phyloP scores from a whole-genome alignment of 2,113 vertebrate species.

The Tetrao urogallus region DNA sequence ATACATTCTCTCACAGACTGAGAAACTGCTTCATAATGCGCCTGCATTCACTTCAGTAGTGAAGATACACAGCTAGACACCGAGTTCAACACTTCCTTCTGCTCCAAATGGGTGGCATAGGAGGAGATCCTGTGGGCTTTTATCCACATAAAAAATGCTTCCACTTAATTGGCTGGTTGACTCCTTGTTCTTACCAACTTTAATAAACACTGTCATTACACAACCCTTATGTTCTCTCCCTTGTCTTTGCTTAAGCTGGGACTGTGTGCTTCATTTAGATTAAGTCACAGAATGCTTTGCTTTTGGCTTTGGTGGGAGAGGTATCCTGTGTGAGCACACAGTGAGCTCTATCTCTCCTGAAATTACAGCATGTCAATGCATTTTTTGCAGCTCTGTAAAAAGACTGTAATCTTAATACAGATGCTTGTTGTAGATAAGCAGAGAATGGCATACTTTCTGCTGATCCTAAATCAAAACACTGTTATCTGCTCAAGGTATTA shows the following conservation, averaged over 20 bases:
- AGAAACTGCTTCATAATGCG: not conserved
- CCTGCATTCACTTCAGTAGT: not conserved
- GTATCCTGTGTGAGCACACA: not conserved
- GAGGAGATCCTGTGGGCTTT: not conserved
- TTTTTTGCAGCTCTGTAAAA: slow-evolving; percentile 25
- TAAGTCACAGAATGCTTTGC: not conserved
- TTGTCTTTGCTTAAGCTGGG: not conserved
- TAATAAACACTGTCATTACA: not conserved
- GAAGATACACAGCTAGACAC: not conserved
- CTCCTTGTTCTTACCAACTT: not conserved
- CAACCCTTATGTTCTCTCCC: not conserved
- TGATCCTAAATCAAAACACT: not conserved
- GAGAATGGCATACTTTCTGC: not conserved
- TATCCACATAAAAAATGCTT: not conserved
- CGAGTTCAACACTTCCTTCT: not conserved
- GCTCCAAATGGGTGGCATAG: not conserved
- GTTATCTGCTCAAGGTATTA: not conserved
- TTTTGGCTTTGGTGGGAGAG: not conserved
- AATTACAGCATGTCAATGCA: not conserved
- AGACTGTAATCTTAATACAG: slow-evolving; percentile 21
- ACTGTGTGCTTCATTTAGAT: not conserved
- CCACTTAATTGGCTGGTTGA: not conserved
- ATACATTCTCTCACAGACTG: not conserved
- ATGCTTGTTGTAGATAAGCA: slow-evolving; percentile 23
- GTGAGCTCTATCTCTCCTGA: not conserved